A percentile compares a stretch with the other conserved stretches of the same genome.
phyloP scores from a whole-genome alignment of 2,888 invertebrate species.

The Drosophila algonquin region DNA sequence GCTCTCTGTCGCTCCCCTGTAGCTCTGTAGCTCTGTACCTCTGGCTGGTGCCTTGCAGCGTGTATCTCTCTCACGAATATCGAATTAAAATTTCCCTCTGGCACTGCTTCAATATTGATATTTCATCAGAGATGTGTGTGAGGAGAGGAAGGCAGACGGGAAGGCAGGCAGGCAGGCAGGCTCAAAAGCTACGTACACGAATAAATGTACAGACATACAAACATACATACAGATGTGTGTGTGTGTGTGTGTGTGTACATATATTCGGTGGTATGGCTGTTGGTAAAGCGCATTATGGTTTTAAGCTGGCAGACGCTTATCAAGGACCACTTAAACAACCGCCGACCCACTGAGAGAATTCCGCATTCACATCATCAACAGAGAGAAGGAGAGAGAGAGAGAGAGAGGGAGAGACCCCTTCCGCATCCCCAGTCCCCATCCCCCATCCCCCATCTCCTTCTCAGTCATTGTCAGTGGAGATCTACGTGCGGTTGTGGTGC shows the following conservation, averaged over 20 bases:
- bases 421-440: background rate
- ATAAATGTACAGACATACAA: background rate
- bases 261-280: constrained; percentile 41
- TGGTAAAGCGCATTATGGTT: constrained; percentile 69
- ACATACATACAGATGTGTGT: background rate
- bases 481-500: constrained; percentile 21
- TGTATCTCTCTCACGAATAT: constrained; percentile 47
- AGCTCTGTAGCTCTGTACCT: too few relatives aligned
- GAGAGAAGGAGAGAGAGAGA: background rate
- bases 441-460: constrained; percentile 14
- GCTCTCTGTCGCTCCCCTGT: constrained; percentile 2
- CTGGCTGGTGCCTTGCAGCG: background rate
- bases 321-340: constrained; percentile 73
- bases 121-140: constrained; percentile 43
- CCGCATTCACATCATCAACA: constrained; percentile 18
- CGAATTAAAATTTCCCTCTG: constrained; percentile 59
- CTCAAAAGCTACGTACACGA: constrained; percentile 22
- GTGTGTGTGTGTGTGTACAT: background rate
- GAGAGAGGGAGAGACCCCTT: too few relatives aligned
- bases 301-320: constrained; percentile 68
- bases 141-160: background rate
- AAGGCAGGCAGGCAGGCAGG: constrained; percentile 4
- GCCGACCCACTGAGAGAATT: constrained; percentile 46
- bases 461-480: constrained; percentile 19
- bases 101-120: constrained; percentile 63